Evolutionary conservation across 2,888 invertebrate species (phyloP), one percentile per base, ranked within the genome.

Genomic region (Coelopa pilipes): DNA sequence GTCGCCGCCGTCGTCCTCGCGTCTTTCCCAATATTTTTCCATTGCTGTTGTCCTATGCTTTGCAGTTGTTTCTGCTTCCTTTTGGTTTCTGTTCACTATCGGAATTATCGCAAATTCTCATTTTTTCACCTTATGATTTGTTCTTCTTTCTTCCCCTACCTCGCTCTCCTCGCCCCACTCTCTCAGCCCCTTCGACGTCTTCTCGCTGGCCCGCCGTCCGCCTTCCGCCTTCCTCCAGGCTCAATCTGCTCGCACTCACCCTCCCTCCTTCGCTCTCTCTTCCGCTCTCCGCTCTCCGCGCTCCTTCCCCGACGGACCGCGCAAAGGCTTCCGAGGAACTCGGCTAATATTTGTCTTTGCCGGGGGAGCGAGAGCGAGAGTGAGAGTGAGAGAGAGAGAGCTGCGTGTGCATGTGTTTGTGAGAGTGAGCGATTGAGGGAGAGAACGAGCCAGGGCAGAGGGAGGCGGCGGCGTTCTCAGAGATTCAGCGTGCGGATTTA

Each of bases 401-500:
- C 53, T 53, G 3, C 10, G 53, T 53, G 53, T 13, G 34, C 7
- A 34, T 34, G 34, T 2, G 13, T 13, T 53, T 53, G 13, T 53
- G 60, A n/a, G 60, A 15, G 34, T 13, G 34, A 62, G 60, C 5
- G 60, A 24, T 10, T 11, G 11, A 13, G 24, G 10, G 13, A 13
- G 60, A 34, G 24, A 2, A 13, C 13, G 60, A 34, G 24, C 1
- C 2, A 1, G 34, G 34, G 13, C 5, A 15, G 62, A 62, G 59
- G 11, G 69, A 50, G 63, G 13, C 24, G 17, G 19, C 7, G 50
- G 13, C 19, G 19, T 47, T 19, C 65, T 63, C 65, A 55, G 63
- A 65, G 55, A 63, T 71, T 65, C 46, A 55, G 24, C 55, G 34
- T 71, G 71, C 53, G 65, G 80, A 83, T 83, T 83, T 72, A 76